phyloP scores from a whole-genome alignment of 2,797 vertebrate species.

The Rhinella marina region DNA sequence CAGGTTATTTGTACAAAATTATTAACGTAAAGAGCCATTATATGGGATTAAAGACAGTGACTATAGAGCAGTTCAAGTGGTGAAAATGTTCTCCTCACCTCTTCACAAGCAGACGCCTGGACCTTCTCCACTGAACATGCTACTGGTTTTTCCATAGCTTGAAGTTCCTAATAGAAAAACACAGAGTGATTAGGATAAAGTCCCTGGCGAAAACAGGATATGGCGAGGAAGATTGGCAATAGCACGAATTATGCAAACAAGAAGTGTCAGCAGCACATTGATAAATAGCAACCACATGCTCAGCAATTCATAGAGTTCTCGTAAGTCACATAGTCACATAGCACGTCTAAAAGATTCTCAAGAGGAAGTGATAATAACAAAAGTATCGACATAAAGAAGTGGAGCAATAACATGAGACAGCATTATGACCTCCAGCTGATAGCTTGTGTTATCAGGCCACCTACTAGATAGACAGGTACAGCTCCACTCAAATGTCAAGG shows the following conservation, averaged over 20 bases:
- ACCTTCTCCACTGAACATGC: neutral
- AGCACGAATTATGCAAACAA: conserved; percentile 19
- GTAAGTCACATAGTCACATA: neutral
- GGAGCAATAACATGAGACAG: neutral
- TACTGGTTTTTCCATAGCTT: conserved; percentile 12
- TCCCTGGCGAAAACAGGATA: conserved; percentile 31
- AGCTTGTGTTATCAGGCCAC: neutral
- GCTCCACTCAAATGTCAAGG: neutral
- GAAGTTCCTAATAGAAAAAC: conserved; percentile 6
- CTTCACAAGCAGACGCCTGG: neutral
- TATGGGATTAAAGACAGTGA: neutral
- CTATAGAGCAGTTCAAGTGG: neutral
- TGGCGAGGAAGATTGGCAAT: neutral
- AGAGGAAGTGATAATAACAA: conserved; percentile 26
- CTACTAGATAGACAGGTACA: neutral
- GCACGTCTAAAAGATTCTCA: neutral
- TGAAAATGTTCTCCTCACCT: conserved; percentile 44
- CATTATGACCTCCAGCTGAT: neutral
- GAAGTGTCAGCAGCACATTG: conserved; percentile 12
- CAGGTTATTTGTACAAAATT: neutral
- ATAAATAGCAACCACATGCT: conserved; percentile 15
- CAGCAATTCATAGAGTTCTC: neutral
- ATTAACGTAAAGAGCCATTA: neutral
- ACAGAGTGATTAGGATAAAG: conserved; percentile 37
- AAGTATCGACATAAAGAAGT: neutral